Evolutionary conservation across 64 coral and sea anemone genomes (phyloP).

Genomic region (Anthopleura sola): DNA sequence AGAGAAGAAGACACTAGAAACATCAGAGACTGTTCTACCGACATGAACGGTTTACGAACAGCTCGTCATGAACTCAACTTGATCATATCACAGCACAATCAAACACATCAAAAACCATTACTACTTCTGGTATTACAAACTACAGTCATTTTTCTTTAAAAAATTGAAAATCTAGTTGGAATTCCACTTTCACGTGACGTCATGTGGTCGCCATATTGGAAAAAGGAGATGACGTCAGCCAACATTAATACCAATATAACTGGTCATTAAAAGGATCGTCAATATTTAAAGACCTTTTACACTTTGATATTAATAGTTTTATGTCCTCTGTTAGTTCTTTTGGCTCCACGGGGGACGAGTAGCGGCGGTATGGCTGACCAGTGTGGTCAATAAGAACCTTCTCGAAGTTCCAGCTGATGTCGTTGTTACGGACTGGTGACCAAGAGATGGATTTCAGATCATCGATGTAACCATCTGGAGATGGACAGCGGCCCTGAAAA

Average conservation of each 20-base stretch:
- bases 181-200: neutral
- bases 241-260: neutral
- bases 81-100: neutral
- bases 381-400: slow-evolving; percentile 72
- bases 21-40: slow-evolving; percentile 36
- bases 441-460: slow-evolving; percentile 35
- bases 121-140: neutral
- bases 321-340: slow-evolving; percentile 35
- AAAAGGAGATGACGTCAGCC: neutral
- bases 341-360: slow-evolving; percentile 59
- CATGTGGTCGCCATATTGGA: neutral
- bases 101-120: neutral
- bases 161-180: no score
- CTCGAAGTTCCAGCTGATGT: slow-evolving; percentile 84
- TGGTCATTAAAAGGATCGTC: neutral
- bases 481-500: slow-evolving; percentile 44
- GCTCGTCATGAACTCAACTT: slow-evolving; percentile 30
- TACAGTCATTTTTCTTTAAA: no score
- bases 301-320: slow-evolving; percentile 3
- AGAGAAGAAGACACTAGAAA: neutral
- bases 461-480: slow-evolving; percentile 56
- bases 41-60: slow-evolving; percentile 30
- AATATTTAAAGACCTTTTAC: slow-evolving; percentile 1
- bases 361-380: slow-evolving; percentile 43
- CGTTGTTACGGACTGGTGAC: slow-evolving; percentile 60